A percentile compares a stretch with the other conserved stretches of the same genome.
These are phyloP conservation scores for Caenorhabditis drosophilae DNA, from an alignment of 2,888 invertebrate species.

Conservation along the genomic window DNA sequence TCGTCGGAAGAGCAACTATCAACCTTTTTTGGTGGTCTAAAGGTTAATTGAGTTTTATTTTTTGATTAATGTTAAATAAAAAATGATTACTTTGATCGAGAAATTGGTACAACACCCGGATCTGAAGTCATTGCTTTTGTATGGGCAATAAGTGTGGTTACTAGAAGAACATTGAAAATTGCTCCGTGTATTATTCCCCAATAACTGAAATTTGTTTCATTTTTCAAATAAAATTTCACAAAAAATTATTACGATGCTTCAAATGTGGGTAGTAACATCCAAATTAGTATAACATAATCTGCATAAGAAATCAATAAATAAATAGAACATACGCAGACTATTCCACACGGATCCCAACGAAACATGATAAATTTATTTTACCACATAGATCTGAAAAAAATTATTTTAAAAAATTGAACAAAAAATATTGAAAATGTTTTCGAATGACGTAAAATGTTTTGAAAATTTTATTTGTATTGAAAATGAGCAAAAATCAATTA, in stretches of 20 bases:
- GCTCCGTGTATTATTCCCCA: constrained; percentile 84
- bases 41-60: constrained; percentile 3
- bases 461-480: too few species aligned
- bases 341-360: constrained; percentile 83
- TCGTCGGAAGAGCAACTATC: constrained; percentile 37
- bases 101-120: constrained; percentile 83
- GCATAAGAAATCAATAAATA: constrained; percentile 83
- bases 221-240: constrained; percentile 1
- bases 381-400: background rate
- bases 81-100: constrained; percentile 78
- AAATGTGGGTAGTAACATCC: constrained; percentile 83
- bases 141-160: constrained; percentile 80
- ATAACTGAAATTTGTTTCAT: constrained; percentile 32
- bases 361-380: constrained; percentile 71
- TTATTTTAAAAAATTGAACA: constrained; percentile 3
- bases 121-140: constrained; percentile 86
- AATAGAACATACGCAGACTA: constrained; percentile 81
- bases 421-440: too few species aligned
- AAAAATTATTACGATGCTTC: constrained; percentile 77
- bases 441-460: too few species aligned
- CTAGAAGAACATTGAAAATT: constrained; percentile 80
- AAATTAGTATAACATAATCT: constrained; percentile 84
- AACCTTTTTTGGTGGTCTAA: background rate
- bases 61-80: background rate
- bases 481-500: too few species aligned